These are phyloP conservation scores for Solenodon paradoxus DNA, from an alignment of 2,113 vertebrate species.

Conservation along the genomic window DNA sequence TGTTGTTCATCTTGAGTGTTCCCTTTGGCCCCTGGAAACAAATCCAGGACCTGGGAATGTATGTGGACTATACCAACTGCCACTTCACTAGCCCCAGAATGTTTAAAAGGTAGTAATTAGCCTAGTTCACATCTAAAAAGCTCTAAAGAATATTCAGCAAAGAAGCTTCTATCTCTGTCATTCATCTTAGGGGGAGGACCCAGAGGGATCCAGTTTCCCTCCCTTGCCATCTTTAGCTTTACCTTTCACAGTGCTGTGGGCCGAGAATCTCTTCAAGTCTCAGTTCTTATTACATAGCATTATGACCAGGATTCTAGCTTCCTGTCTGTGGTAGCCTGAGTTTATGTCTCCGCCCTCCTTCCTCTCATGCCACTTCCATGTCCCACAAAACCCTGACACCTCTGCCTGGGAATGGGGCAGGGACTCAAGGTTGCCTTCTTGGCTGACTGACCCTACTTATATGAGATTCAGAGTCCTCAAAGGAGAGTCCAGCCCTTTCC, in stretches of 20 bases:
- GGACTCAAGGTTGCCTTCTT: neutral
- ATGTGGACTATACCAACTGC: no score
- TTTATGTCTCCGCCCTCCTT: neutral
- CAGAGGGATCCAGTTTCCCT: neutral
- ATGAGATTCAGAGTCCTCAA: neutral
- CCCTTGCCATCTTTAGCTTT: neutral
- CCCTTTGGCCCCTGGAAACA: no score
- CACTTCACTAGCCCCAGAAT: no score
- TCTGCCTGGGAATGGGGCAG: neutral
- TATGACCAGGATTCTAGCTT: neutral
- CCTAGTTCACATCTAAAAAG: neutral
- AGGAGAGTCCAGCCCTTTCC: neutral
- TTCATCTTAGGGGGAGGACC: neutral
- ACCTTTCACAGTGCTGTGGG: no score
- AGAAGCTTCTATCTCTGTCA: neutral
- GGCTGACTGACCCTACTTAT: neutral
- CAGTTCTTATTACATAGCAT: neutral
- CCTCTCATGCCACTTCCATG: neutral
- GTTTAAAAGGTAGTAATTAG: neutral
- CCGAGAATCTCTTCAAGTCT: neutral
- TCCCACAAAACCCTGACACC: neutral
- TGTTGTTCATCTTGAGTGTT: no score
- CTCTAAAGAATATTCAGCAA: neutral
- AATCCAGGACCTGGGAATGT: no score
- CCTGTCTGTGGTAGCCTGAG: neutral